Conservation (phyloP, 1,140 invertebrate species). For the Sycobia sp. region DNA sequence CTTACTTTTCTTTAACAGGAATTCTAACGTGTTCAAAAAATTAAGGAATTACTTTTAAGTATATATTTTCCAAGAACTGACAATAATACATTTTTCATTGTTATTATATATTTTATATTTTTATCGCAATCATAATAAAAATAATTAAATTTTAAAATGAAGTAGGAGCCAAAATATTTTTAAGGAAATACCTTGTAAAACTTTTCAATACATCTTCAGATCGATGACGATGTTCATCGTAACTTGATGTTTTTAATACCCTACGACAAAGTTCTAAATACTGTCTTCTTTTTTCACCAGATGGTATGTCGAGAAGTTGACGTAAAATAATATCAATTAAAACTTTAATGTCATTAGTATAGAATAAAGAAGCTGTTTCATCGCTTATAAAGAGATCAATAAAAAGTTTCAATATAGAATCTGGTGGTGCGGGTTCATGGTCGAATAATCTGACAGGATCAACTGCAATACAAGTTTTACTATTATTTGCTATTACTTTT, state of each 20-base stretch:
- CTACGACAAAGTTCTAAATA: constrained; percentile 78
- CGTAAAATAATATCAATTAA: constrained; percentile 89
- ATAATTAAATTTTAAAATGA: neutral
- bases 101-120: neutral
- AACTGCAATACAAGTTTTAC: constrained; percentile 63
- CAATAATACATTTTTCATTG: constrained; percentile 5
- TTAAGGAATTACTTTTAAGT: too few relatives aligned
- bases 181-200: constrained; percentile 65
- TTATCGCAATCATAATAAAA: neutral
- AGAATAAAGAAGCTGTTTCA: constrained; percentile 82
- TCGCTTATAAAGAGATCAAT: constrained; percentile 80
- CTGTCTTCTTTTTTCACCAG: constrained; percentile 79
- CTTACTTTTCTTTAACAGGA: too few relatives aligned
- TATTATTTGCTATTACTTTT: neutral
- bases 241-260: constrained; percentile 78
- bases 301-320: constrained; percentile 83
- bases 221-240: constrained; percentile 75
- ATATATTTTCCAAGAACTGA: too few relatives aligned
- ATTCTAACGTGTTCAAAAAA: too few relatives aligned
- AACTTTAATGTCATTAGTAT: constrained; percentile 92
- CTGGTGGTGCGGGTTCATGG: constrained; percentile 76
- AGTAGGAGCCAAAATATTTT: neutral
- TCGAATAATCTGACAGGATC: constrained; percentile 86
- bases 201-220: constrained; percentile 78
- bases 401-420: constrained; percentile 88